phyloP scores from a whole-genome alignment of 2,113 vertebrate species.

The Epinephelus cyanopodus region DNA sequence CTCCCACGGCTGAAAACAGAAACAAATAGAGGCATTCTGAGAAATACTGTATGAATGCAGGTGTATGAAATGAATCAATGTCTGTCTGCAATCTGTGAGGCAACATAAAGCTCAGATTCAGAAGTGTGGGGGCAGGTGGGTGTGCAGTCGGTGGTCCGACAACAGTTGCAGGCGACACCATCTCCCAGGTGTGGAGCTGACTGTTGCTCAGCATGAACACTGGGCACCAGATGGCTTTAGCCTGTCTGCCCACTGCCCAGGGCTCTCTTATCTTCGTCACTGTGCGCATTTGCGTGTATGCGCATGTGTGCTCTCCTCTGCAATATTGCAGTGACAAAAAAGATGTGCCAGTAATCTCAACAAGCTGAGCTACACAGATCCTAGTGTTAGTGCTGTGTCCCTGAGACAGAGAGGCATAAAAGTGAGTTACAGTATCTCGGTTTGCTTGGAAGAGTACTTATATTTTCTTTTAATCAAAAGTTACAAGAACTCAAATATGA shows the following conservation, averaged over 20 bases:
- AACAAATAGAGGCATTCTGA: not conserved
- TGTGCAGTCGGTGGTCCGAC: conserved; percentile 69
- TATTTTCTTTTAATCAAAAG: not conserved
- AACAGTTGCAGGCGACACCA: conserved; percentile 64
- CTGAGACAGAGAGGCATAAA: conserved; percentile 25
- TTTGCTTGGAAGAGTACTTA: conserved; percentile 4
- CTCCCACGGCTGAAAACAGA: conserved; percentile 2
- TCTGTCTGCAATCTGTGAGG: not conserved
- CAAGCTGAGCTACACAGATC: conserved; percentile 47
- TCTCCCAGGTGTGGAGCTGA: conserved; percentile 77
- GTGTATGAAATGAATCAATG: not conserved
- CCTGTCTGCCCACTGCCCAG: conserved; percentile 48
- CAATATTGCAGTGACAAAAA: conserved; percentile 36
- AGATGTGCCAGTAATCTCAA: conserved; percentile 41
- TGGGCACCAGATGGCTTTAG: conserved; percentile 74
- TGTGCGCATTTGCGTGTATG: conserved; percentile 38
- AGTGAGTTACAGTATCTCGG: not conserved
- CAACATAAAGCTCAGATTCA: conserved; percentile 7
- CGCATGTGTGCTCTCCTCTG: conserved; percentile 23
- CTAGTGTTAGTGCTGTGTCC: conserved; percentile 3
- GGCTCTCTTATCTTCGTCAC: conserved; percentile 53
- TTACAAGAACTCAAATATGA: conserved; percentile 6
- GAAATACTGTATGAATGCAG: not conserved
- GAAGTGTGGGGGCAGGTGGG: conserved; percentile 68
- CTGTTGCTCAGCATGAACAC: conserved; percentile 69